Percentiles rank a stretch among this genome's conserved stretches.
phyloP scores from a whole-genome alignment of 1,140 invertebrate species.

The Hyposmocoma kahamanoa region DNA sequence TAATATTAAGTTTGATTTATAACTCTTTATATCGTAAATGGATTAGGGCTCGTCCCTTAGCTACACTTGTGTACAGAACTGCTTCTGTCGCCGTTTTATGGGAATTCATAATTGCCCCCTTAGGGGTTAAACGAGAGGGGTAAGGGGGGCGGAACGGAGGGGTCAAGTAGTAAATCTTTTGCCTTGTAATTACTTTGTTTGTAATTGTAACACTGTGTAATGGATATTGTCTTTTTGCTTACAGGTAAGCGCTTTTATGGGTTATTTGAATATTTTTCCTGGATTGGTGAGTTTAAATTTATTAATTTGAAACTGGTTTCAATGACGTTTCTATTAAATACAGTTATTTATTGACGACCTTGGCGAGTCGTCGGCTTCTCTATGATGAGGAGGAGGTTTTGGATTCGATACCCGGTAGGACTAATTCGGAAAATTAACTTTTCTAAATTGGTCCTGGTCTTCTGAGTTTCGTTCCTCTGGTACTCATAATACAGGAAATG shows the following conservation, averaged over 20 bases:
- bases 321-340: too few species aligned
- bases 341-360: too few species aligned
- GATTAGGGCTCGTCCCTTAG: slow-evolving; percentile 59
- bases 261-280: too few species aligned
- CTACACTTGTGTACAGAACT: slow-evolving; percentile 31
- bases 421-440: too few species aligned
- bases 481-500: too few species aligned
- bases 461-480: too few species aligned
- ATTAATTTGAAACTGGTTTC: too few species aligned
- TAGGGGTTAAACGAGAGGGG: not conserved
- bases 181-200: slow-evolving; percentile 30
- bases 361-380: too few species aligned
- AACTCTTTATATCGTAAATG: slow-evolving; percentile 70
- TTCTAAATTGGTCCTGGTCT: too few species aligned
- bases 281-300: too few species aligned
- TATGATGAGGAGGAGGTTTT: too few species aligned
- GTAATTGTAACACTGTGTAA: slow-evolving; percentile 18
- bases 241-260: slow-evolving; percentile 27
- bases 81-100: slow-evolving; percentile 45
- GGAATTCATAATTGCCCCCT: slow-evolving; percentile 38
- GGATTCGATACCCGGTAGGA: too few species aligned
- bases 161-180: slow-evolving; percentile 10
- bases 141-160: not conserved
- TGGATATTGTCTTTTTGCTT: slow-evolving; percentile 26
- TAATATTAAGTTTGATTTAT: slow-evolving; percentile 71